Base-by-base conservation (phyloP, 2,888 invertebrate species). In the Pseudococcus jackbeardsleyi region DNA sequence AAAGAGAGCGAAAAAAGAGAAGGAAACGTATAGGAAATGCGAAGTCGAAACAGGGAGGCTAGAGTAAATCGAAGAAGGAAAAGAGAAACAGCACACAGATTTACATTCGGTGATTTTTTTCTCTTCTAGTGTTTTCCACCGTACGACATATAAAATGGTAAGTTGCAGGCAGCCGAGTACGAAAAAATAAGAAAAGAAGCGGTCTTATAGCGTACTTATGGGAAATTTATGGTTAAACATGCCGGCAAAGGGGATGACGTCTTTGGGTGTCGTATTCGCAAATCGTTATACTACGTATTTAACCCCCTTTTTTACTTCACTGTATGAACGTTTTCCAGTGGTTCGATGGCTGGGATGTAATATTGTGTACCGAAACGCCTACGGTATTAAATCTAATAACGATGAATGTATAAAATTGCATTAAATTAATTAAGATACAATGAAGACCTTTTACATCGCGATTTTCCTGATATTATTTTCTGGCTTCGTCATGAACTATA, bases 61-160 rank as follows among this genome's bases (percentile, higher is more conserved):
- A 50, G 42, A 72, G 77, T 26, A 39, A 77, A 39, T 26, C 42
- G 42, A 39, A 33, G 8, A 42, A 77, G 12, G 77, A n/a, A 77
- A 42, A 42, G n/a, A 77, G 77, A 54, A 54, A 54, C n/a, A 42
- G 77, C 77, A 77, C 15, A 33, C 77, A 77, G 77, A 77, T 77
- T 77, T 77, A 77, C 77, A 77, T 77, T 77, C 77, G 77, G n/a
- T 42, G 77, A 77, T 77, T 77, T 77, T 77, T 42, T 77, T 42
- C 39, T 42, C 42, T 42, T 42, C 42, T 42, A 9, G n/a, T 42
- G 2, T 68, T 22, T 64, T 68, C 12, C n/a, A 54, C 5, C 0
- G 48, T 50, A 54, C 15, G 50, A 50, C 64, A 26, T 15, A 68
- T 39, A 42, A 77, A 77, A 77, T 39, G 39, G 77, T n/a, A 39